Evolutionary conservation across 2,113 vertebrate species (phyloP).

Genomic region (Salvelinus alpinus): DNA sequence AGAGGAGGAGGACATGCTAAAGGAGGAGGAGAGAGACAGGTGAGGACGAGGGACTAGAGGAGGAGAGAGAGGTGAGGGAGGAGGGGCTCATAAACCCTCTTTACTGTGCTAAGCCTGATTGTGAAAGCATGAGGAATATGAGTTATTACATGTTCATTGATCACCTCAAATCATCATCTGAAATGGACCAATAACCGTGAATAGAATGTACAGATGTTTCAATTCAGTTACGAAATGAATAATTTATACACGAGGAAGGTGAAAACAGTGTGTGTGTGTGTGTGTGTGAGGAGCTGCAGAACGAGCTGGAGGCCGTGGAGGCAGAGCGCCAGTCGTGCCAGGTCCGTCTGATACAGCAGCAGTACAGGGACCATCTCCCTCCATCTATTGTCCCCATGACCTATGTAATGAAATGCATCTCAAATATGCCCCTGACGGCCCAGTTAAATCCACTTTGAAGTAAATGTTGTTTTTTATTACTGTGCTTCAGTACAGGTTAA

Average conservation of each 20-base stretch:
- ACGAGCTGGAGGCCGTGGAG: constrained; percentile 78
- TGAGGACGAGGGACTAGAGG: too few relatives aligned
- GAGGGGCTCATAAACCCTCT: background rate
- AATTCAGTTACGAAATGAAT: background rate
- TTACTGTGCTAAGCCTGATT: background rate
- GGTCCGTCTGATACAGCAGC: constrained; percentile 64
- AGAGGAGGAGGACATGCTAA: too few relatives aligned
- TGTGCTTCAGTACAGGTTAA: background rate
- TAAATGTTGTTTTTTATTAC: background rate
- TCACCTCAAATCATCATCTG: background rate
- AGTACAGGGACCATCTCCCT: constrained; percentile 43
- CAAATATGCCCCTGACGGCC: background rate
- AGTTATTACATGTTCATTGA: background rate
- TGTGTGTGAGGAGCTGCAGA: constrained; percentile 79
- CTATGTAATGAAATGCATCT: background rate
- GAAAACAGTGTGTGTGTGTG: background rate
- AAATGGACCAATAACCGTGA: too few relatives aligned
- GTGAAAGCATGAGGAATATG: background rate
- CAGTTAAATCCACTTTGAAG: too few relatives aligned
- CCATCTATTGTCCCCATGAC: background rate
- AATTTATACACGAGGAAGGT: too few relatives aligned
- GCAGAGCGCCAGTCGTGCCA: constrained; percentile 82
- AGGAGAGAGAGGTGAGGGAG: constrained; percentile 53
- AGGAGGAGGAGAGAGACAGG: too few relatives aligned
- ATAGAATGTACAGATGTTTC: too few relatives aligned